Evolutionary conservation across 2,888 invertebrate species (phyloP), one percentile per base, ranked within the genome.

Genomic region (Agriotes lineatus): DNA sequence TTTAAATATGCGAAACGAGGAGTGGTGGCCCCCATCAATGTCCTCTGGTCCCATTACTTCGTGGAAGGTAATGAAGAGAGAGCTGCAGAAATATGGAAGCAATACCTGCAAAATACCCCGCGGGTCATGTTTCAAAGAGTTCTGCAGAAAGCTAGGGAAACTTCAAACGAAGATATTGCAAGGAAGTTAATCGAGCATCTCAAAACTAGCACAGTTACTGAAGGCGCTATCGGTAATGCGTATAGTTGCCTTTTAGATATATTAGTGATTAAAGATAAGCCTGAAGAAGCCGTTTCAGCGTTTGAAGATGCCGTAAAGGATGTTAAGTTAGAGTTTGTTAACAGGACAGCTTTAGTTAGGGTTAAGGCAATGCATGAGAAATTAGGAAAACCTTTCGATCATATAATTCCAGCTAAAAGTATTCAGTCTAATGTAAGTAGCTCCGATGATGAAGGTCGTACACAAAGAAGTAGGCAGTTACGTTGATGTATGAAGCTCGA

Each of bases 21-120:
- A 9, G 82, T 88, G 5, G 73, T 85, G 1, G 84, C 87, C 5
- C 91, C 93, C 4, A 86, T 90, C 19, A 94, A 94, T 79, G 86
- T 91, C 3, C 79, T 94, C 0, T 94, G 93, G 93, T 88, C 90
- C 78, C 88, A 92, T 79, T 86, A 89, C 73, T 83, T 93, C 59
- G 82, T 90, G 7, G 84, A 83, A 0, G 89, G 88, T 1, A 86
- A 90, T 58, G 84, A 87, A 6, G 85, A 87, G 0, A 88, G 90
- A 75, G 91, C 93, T 0, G 86, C 90, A 18, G 77, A 83, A 20
- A 82, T 94, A 18, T 93, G 91, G 91, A 85, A 88, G 6, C 83
- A 88, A 67, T 84, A 89, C 81, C 81, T 94, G 56, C 80, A 80
- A 39, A 82, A 85, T 22, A 80, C 87, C 0, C 84, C 86, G 0